Evolutionary conservation across 2,888 invertebrate genomes (phyloP), one percentile per base, ranked within the genome.

Genomic region (Acheta domesticus): DNA sequence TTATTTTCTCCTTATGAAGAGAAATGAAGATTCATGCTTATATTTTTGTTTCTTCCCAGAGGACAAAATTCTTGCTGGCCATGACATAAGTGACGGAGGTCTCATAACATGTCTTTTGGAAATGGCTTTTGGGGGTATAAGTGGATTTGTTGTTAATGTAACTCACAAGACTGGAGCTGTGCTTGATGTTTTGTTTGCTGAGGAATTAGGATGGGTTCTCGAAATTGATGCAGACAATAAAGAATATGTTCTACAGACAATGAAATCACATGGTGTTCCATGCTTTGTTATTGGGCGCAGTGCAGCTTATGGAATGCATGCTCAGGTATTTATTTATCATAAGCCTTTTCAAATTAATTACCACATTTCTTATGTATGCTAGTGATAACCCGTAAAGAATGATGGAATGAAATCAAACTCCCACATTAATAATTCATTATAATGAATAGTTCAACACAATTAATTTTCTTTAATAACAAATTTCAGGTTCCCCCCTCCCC

Each of bases 61-160:
- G 83, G 89, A 89, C 5, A 91, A 91, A 85, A 86, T 96, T 14
- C 85, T 93, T 62, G 90, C 98, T 11, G 98, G 98, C 0, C 99
- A 99, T 86, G 99, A 99, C 86, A 90, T 99, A 11, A 98, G 98
- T 85, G 99, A 99, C 88, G 99, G 99, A 36, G 99, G 99, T 49
- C 89, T 99, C 50, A 89, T 99, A 75, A 94, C 95, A 0, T 95
- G 96, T 83, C 86, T 96, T 0, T 85, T 99, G 80, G 99, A 99
- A 88, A 98, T 99, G 98, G 94, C 95, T n/a, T 96, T 99, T 85
- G 97, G 93, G 80, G 98, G 98, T 73, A 88, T 97, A 80, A 91
- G 93, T 83, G 97, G 97, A 1, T 84, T 97, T 20, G 87, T 91
- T 20, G 86, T 95, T 0, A 89, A 93, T 82, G 85, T 95, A 21